Conservation (phyloP, 2,113 vertebrate genomes). For the Galeopterus variegatus region DNA sequence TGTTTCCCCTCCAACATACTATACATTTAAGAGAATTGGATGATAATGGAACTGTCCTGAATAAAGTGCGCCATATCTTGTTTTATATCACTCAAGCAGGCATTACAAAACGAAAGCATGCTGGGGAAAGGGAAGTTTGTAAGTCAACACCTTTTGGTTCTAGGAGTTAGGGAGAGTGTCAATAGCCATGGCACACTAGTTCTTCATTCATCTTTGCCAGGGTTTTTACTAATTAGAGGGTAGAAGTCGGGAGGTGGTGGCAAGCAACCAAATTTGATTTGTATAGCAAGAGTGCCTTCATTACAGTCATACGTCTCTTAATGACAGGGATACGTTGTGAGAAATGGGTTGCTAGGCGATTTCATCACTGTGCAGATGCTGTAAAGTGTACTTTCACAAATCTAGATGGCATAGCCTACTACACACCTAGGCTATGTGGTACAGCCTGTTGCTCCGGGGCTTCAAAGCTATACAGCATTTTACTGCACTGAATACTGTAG, state of each 20-base stretch:
- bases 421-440: too few species aligned
- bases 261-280: not conserved
- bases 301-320: not conserved
- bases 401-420: too few species aligned
- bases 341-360: too few species aligned
- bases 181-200: accelerated
- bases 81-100: not conserved
- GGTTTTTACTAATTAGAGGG: not conserved
- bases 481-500: too few species aligned
- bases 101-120: not conserved
- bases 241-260: not conserved
- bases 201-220: not conserved
- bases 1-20: not conserved
- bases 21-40: not conserved
- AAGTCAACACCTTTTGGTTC: not conserved
- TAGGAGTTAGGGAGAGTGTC: not conserved
- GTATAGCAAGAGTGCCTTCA: not conserved
- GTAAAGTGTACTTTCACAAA: too few species aligned
- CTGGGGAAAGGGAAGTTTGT: not conserved
- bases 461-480: too few species aligned
- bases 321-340: too few species aligned
- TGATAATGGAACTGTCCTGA: not conserved
- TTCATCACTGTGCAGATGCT: too few species aligned
- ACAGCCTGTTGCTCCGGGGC: too few species aligned
- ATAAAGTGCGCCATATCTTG: not conserved